Evolutionary conservation across 2,797 vertebrate species (phyloP), one percentile per base, ranked within the genome.

Genomic region (Semotilus atromaculatus): DNA sequence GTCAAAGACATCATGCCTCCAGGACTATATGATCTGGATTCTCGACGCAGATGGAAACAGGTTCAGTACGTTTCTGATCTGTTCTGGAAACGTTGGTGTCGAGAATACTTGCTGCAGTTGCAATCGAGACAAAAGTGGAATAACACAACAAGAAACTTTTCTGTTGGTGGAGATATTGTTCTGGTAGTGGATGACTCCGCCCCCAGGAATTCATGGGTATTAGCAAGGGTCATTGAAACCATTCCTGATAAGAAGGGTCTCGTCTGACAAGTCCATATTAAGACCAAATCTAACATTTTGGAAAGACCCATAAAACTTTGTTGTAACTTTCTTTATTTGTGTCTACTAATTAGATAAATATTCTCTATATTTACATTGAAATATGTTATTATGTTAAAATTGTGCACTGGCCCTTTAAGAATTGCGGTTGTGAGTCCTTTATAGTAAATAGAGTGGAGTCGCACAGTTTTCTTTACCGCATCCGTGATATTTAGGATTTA

Each of bases 1-100:
- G 60, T 77, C 55, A 18, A 85, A 80, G 53, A 60, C 75, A 29
- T 62, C 29, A 1, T n/a, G 48, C 51, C 67, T 38, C 80, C 80
- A 38, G 67, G 53, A 60, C 21, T 77, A 34, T 80, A 43, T 1
- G 34, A 78, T 5, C 9, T 18, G 40, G 36, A 38, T 67, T 34
- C 38, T 19, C 31, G 48, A 60, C 23, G 7, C 40, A 21, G 60
- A 80, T 72, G 45, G 40, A 62, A 18, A 53, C 51, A 73, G 21
- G 3, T 8, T 6, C 23, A 78, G 19, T 72, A 64, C 7, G 1
- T 83, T 51, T 29, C n/a, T 13, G 38, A 75, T 26, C 14, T 43
- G 43, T 73, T 72, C 7, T 72, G 51, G 51, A 72, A 62, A 23
- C 5, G 18, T 5, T 74, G 45, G 43, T 45, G 23, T 45, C 3